Evolutionary conservation across 2,113 vertebrate genomes (phyloP).

Genomic region (Lichenostomus cassidix): DNA sequence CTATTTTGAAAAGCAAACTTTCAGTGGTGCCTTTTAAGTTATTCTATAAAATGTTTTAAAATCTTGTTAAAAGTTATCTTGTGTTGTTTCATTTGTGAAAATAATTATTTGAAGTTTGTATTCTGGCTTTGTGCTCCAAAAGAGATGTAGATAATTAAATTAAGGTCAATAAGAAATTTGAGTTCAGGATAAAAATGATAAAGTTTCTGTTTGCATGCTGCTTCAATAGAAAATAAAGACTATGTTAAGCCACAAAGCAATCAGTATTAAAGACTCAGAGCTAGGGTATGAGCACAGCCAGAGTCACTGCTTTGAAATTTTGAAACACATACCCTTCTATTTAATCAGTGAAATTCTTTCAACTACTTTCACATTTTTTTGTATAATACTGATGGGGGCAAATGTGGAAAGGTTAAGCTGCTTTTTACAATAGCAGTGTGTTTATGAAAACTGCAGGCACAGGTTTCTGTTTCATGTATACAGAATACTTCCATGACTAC

Average conservation of each 20-base stretch:
- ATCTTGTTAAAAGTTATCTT: not conserved
- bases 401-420: not conserved
- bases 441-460: not conserved
- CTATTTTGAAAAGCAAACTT: not conserved
- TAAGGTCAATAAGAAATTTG: not conserved
- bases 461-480: not conserved
- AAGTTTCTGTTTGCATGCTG: not conserved
- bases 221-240: not conserved
- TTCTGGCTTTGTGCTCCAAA: not conserved
- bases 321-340: not conserved
- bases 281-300: not conserved
- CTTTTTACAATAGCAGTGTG: not conserved
- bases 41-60: not conserved
- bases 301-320: not conserved
- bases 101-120: not conserved
- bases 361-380: not conserved
- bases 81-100: not conserved
- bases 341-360: not conserved
- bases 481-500: not conserved
- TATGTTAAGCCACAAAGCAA: not conserved
- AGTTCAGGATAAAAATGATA: not conserved
- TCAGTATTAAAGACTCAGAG: not conserved
- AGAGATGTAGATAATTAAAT: not conserved
- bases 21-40: not conserved
- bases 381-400: not conserved